Evolutionary conservation across 2,113 vertebrate species (phyloP).

Genomic region (Riparia riparia): DNA sequence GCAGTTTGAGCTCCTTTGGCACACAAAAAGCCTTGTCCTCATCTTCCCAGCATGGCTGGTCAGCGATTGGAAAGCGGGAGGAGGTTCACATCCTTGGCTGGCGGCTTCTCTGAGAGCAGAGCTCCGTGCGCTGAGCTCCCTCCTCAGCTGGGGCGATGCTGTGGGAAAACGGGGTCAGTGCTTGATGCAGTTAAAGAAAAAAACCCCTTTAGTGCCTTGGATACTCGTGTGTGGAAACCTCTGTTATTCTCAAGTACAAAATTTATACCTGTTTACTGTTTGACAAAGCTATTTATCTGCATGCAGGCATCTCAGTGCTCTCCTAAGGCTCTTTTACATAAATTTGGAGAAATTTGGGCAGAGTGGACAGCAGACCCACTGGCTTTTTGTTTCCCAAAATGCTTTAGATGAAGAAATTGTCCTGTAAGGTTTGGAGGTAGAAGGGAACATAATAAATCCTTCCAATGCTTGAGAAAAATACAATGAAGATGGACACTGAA

Average conservation of each 20-base stretch:
- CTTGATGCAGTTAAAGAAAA: neutral
- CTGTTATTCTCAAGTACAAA: neutral
- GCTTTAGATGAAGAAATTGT: neutral
- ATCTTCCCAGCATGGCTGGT: accelerated
- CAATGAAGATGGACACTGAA: neutral
- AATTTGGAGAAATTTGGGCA: neutral
- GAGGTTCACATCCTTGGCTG: neutral
- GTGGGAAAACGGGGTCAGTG: neutral
- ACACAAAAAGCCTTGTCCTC: neutral
- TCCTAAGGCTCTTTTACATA: neutral
- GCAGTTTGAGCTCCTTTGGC: neutral
- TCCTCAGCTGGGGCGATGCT: neutral
- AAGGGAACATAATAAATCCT: neutral
- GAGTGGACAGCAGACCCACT: neutral
- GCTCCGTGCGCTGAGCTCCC: neutral
- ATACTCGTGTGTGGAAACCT: neutral
- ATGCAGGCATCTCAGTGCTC: neutral
- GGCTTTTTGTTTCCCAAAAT: neutral
- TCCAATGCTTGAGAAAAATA: neutral
- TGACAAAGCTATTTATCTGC: neutral
- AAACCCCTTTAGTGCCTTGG: neutral
- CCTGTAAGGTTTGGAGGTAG: neutral
- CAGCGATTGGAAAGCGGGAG: accelerated
- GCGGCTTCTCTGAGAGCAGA: neutral
- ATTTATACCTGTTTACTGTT: neutral